Percentiles rank a stretch among this genome's conserved stretches.
Evolutionary conservation across 2,888 invertebrate genomes (phyloP).

Genomic region (Ellobium chinense): DNA sequence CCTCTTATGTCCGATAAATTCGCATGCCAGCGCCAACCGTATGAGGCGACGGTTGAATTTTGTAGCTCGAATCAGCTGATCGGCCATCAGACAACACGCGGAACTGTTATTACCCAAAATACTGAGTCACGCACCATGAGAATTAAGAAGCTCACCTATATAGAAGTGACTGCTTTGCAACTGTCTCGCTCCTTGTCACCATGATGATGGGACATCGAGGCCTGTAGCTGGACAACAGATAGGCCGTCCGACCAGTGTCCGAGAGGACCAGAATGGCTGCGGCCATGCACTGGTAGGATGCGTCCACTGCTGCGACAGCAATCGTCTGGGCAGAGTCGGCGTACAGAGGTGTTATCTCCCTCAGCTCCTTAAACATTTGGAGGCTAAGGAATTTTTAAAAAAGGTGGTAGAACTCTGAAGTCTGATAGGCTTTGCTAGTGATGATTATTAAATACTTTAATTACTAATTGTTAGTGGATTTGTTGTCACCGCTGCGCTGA

Average conservation of each 20-base stretch:
- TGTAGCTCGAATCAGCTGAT: no score
- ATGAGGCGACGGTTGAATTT: no score
- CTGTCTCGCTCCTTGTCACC: constrained; percentile 90
- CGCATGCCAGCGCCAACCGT: no score
- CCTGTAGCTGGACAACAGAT: constrained; percentile 93
- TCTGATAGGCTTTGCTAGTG: no score
- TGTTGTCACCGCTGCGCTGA: no score
- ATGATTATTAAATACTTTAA: no score
- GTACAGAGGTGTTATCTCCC: constrained; percentile 78
- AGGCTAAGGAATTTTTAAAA: constrained; percentile 97
- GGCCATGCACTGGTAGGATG: constrained; percentile 92
- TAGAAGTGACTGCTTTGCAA: constrained; percentile 95
- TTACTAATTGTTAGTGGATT: no score
- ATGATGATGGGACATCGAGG: constrained; percentile 97
- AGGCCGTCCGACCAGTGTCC: constrained; percentile 87
- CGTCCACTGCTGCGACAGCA: constrained; percentile 96
- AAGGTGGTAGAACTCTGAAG: no score
- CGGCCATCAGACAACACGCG: no score
- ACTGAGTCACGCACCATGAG: no score
- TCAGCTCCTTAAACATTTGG: constrained; percentile 91
- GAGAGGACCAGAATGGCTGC: constrained; percentile 93
- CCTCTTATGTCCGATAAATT: no score
- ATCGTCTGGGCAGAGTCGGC: constrained; percentile 93
- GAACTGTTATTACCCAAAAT: no score
- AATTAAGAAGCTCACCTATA: constrained; percentile 83